Evolutionary conservation across 2,888 invertebrate species (phyloP).

Genomic region (Chymomyza procnemis): DNA sequence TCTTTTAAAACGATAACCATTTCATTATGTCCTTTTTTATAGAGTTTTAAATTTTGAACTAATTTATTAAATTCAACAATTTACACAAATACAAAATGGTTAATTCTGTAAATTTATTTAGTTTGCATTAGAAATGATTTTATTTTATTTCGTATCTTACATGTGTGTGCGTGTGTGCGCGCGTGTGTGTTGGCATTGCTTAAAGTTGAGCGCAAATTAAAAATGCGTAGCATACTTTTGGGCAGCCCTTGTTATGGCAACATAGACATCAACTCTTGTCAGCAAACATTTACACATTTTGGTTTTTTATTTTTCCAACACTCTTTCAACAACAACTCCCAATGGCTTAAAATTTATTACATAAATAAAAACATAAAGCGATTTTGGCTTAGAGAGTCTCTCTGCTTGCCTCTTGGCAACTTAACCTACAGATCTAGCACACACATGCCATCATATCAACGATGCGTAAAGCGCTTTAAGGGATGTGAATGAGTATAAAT

Average conservation of each 20-base stretch:
- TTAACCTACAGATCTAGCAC: neutral
- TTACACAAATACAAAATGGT: neutral
- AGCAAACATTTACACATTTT: neutral
- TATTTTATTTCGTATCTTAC: neutral
- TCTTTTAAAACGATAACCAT: no score
- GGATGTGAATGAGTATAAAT: neutral
- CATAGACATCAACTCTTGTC: neutral
- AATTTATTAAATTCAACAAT: no score
- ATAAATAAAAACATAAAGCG: constrained; percentile 61
- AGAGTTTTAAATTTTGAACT: no score
- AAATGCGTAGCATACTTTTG: neutral
- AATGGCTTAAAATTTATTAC: constrained; percentile 72
- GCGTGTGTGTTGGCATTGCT: neutral
- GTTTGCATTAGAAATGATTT: neutral
- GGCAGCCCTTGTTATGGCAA: neutral
- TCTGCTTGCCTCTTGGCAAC: neutral
- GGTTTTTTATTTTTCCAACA: constrained; percentile 4
- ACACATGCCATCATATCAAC: constrained; percentile 2
- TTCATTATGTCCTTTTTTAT: no score
- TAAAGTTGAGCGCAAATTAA: neutral
- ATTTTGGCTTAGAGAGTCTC: neutral
- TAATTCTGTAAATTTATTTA: neutral
- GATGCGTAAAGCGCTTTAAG: constrained; percentile 8
- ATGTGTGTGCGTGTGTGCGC: neutral
- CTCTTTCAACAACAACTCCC: constrained; percentile 64